These are phyloP conservation scores for Callipepla californica DNA, from an alignment of 2,113 vertebrate genomes.

Conservation along the genomic window DNA sequence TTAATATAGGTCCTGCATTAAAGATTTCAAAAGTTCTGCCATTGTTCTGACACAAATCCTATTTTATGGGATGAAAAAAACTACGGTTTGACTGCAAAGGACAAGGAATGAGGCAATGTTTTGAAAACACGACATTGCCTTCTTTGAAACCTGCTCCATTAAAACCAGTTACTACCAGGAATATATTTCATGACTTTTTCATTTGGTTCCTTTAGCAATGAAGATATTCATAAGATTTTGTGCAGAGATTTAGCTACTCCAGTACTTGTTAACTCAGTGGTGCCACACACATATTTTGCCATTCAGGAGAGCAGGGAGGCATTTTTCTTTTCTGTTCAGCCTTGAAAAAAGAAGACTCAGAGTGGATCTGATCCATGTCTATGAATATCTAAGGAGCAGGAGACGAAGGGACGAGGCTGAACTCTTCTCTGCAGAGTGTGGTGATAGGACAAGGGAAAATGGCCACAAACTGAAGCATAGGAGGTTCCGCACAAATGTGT, in stretches of 20 bases:
- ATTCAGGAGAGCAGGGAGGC: neutral
- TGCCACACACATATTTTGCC: neutral
- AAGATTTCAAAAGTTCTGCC: neutral
- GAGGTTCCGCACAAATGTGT: too few relatives aligned
- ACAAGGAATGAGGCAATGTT: neutral
- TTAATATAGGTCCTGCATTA: neutral
- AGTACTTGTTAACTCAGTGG: neutral
- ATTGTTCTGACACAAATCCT: neutral
- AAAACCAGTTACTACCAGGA: neutral
- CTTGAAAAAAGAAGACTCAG: too few relatives aligned
- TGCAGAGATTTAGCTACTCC: neutral
- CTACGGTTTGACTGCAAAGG: neutral
- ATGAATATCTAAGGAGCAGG: too few relatives aligned
- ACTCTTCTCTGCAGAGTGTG: too few relatives aligned
- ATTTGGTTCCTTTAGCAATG: neutral
- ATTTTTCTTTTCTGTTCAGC: neutral
- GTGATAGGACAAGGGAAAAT: neutral
- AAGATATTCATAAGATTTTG: neutral
- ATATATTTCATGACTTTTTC: neutral
- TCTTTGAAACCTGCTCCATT: neutral
- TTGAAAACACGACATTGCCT: neutral
- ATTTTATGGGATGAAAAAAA: neutral
- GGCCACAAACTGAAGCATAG: too few relatives aligned
- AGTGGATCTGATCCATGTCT: too few relatives aligned
- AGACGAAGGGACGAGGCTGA: too few relatives aligned